Conservation (phyloP, 1,140 invertebrate genomes). For the Atopsyche davidsoni region DNA sequence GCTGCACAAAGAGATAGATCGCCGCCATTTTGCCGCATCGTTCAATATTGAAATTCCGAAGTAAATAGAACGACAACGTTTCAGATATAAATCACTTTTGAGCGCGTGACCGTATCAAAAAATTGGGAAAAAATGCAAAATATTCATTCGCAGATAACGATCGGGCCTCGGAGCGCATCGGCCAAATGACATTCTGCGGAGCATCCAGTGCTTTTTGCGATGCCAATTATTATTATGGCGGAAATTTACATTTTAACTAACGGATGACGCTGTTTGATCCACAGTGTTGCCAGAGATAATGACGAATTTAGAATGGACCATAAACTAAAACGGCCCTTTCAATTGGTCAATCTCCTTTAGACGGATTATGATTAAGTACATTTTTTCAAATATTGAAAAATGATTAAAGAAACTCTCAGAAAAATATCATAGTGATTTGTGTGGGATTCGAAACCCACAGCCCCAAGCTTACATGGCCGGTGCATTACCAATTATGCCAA, state of each 20-base stretch:
- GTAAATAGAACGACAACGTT: conserved; percentile 12
- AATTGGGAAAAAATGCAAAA: conserved; percentile 11
- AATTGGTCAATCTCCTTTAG: no score
- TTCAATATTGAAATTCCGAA: conserved; percentile 10
- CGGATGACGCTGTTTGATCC: neutral
- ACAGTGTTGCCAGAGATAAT: no score
- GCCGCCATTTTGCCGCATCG: neutral
- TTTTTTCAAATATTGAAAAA: no score
- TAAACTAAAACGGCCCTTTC: no score
- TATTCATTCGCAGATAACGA: conserved; percentile 6
- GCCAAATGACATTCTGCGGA: neutral
- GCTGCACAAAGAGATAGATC: neutral
- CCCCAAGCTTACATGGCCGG: no score
- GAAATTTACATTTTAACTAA: conserved; percentile 5
- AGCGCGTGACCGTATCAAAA: conserved; percentile 4
- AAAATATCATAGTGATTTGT: no score
- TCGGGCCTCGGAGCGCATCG: neutral
- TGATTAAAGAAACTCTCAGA: no score
- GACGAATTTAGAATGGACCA: no score
- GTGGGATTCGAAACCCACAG: no score
- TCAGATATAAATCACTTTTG: conserved; percentile 10
- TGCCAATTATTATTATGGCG: conserved; percentile 3
- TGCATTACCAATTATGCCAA: no score
- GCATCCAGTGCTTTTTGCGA: neutral
- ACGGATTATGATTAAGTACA: no score